Conservation (phyloP, 1,140 invertebrate species). For the Caenorhabditis brenneri region DNA sequence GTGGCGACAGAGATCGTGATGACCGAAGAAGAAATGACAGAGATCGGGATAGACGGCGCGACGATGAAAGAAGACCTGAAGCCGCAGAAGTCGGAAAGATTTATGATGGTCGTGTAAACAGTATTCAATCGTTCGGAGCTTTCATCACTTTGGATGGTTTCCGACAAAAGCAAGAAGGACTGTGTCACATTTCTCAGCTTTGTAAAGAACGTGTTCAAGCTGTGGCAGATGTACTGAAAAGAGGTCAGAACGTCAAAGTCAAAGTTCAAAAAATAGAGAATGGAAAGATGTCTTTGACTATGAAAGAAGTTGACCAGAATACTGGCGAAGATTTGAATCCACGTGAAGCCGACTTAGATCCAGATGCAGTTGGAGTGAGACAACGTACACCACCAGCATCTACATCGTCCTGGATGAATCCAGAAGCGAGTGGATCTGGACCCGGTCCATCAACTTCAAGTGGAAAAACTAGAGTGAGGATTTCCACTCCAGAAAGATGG, state of each 20-base stretch:
- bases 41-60: neutral
- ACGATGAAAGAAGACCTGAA: conserved; percentile 65
- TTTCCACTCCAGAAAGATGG: conserved; percentile 91
- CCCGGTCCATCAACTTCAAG: conserved; percentile 21
- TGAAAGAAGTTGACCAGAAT: conserved; percentile 95
- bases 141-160: conserved; percentile 94
- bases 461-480: conserved; percentile 76
- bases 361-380: conserved; percentile 59
- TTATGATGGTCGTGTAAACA: conserved; percentile 90
- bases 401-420: conserved; percentile 64
- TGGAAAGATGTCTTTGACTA: conserved; percentile 92
- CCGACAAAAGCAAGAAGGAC: conserved; percentile 84
- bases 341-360: conserved; percentile 72
- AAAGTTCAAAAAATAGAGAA: conserved; percentile 85
- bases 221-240: conserved; percentile 88
- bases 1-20: conserved; percentile 66
- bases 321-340: conserved; percentile 94
- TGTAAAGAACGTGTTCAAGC: conserved; percentile 90
- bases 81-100: conserved; percentile 77
- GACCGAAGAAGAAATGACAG: conserved; percentile 66
- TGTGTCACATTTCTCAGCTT: conserved; percentile 94
- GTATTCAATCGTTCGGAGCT: conserved; percentile 94
- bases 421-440: conserved; percentile 36
- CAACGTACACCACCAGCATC: conserved; percentile 81
- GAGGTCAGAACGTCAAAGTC: conserved; percentile 83